Conservation (phyloP, 2,888 invertebrate species). For the Andrena minutula region DNA sequence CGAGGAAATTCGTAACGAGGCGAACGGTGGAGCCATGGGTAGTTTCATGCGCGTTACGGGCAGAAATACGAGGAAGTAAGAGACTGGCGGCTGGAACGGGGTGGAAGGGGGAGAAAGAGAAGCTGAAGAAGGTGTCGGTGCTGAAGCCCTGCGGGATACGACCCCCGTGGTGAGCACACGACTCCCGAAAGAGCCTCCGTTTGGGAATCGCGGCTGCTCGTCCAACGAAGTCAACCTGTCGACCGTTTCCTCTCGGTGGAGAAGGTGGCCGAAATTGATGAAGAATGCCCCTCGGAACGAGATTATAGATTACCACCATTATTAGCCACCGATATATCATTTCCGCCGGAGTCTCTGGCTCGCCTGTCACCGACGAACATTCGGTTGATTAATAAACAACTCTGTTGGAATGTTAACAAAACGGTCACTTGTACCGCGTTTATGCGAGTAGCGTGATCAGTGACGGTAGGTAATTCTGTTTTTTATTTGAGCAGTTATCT, state of each 20-base stretch:
- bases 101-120: constrained; percentile 39
- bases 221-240: constrained; percentile 69
- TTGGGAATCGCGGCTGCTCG: constrained; percentile 75
- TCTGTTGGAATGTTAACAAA: too few relatives aligned
- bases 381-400: background rate
- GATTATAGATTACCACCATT: constrained; percentile 61
- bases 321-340: constrained; percentile 59
- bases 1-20: constrained; percentile 24
- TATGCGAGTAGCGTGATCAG: too few relatives aligned
- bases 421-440: too few relatives aligned
- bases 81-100: constrained; percentile 22
- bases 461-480: too few relatives aligned
- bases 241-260: constrained; percentile 54
- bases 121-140: constrained; percentile 78
- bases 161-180: constrained; percentile 83
- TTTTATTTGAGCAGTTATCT: too few relatives aligned
- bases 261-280: constrained; percentile 62
- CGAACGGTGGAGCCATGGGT: constrained; percentile 1
- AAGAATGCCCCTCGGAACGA: constrained; percentile 61
- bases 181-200: constrained; percentile 84
- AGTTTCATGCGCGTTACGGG: constrained; percentile 43
- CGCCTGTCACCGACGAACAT: background rate
- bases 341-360: background rate
- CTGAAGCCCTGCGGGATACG: constrained; percentile 83
- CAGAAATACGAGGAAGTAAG: constrained; percentile 47